Percentiles rank a stretch among this genome's conserved stretches.
Conservation (phyloP, 2,797 vertebrate genomes). For the Epinephelus awoara region DNA sequence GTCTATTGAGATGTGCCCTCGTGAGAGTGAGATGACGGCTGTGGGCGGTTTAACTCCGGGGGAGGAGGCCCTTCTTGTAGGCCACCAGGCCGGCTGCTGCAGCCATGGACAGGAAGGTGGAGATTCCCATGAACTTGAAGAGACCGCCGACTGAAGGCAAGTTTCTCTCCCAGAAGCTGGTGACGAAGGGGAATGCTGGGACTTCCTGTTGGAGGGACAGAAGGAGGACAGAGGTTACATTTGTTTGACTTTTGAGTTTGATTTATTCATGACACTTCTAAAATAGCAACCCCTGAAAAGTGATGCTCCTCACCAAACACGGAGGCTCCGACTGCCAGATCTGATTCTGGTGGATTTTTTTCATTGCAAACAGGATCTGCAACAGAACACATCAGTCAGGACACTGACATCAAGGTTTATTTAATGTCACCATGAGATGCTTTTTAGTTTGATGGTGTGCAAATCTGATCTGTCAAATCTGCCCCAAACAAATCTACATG, state of each 20-base stretch:
- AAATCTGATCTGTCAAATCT: neutral
- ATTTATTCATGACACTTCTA: too few relatives aligned
- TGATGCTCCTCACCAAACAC: conserved; percentile 83
- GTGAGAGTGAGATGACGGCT: conserved; percentile 22
- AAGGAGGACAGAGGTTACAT: neutral
- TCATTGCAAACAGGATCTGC: conserved; percentile 91
- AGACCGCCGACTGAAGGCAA: conserved; percentile 92
- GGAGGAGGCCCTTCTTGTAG: conserved; percentile 89
- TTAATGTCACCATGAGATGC: neutral
- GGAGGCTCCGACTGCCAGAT: conserved; percentile 93
- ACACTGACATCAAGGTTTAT: neutral
- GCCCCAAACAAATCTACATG: neutral
- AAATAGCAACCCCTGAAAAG: too few relatives aligned
- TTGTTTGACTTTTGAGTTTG: neutral
- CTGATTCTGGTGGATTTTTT: conserved; percentile 90
- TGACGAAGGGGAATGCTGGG: conserved; percentile 87
- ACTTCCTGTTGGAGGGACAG: conserved; percentile 87
- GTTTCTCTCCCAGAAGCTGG: conserved; percentile 94
- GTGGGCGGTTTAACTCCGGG: conserved; percentile 62
- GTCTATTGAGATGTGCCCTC: neutral
- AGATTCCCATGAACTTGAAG: conserved; percentile 88
- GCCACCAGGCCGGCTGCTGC: conserved; percentile 84
- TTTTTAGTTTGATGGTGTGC: neutral
- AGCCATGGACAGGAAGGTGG: conserved; percentile 85
- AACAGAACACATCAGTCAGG: conserved; percentile 40